Evolutionary conservation across 2,113 vertebrate genomes (phyloP), one percentile per base, ranked within the genome.

Genomic region (Labeo catla): DNA sequence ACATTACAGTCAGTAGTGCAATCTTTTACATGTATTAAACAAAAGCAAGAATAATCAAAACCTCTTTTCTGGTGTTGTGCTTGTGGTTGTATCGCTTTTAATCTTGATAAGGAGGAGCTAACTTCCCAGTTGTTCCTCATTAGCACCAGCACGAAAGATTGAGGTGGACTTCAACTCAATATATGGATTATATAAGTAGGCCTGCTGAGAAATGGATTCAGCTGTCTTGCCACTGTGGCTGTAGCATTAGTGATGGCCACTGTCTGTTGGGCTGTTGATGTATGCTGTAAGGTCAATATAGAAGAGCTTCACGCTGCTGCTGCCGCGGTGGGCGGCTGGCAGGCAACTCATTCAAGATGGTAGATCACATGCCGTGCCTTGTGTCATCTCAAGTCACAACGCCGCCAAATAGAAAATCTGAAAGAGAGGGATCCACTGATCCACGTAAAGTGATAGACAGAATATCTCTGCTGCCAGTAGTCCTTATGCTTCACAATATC

Each of bases 251-350:
- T 91, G 91, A 93, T 92, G 91, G 87, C 81, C 84, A 88, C 87
- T 93, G 91, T 92, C 78, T 70, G 63, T 50, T 65, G 76, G 65
- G 86, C 12, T 70, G 87, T 90, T 93, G 93, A 93, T 92, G 89
- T 92, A 93, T 93, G 91, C 91, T 90, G 79, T 87, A 87, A 89
- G 93, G 93, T 92, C 93, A 93, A 79, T 87, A 89, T 91, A 93
- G 90, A 92, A 91, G 89, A 68, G 76, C 63, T 91, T 88, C 90
- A 87, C 86, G 84, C 91, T 85, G 91, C 16, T 72, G 15, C 16
- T 43, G 16, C 39, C 21, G 68, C 8, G 13, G 65, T 83, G 89
- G 88, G 90, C 83, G 90, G 88, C 88, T 92, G 91, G 90, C 92
- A 90, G 91, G 89, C 90, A 90, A 86, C 92, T 93, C 90, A 90